phyloP scores from a whole-genome alignment of 2,113 vertebrate genomes.

The Ardeotis arabs region DNA sequence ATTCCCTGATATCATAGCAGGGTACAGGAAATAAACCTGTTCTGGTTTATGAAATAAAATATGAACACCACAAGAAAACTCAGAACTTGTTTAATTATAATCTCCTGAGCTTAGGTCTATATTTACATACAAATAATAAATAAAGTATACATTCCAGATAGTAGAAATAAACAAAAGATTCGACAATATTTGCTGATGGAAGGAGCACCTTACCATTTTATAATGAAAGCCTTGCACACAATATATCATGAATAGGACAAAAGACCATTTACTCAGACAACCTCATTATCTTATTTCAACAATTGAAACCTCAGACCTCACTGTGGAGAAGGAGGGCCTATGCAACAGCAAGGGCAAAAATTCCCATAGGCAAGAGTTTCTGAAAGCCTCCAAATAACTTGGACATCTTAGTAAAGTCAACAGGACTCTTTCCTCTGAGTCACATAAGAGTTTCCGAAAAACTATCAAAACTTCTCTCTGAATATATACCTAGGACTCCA shows the following conservation, averaged over 20 bases:
- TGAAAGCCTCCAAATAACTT: background rate
- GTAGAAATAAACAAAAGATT: background rate
- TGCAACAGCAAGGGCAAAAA: background rate
- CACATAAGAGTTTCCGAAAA: background rate
- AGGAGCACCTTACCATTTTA: background rate
- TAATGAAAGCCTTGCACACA: background rate
- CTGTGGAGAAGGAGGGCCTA: background rate
- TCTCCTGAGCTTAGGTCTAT: background rate
- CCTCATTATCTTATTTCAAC: background rate
- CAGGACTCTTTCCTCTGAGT: background rate
- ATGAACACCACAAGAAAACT: background rate
- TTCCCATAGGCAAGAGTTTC: background rate
- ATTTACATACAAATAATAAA: background rate
- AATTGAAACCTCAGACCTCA: background rate
- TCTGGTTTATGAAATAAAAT: background rate
- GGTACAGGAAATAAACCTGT: background rate
- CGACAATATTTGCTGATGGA: background rate
- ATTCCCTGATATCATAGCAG: background rate
- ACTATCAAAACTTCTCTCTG: background rate
- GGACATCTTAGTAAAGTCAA: background rate
- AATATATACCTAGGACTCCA: background rate
- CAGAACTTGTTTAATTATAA: background rate
- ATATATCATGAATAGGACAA: background rate
- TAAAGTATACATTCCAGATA: background rate
- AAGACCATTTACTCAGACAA: background rate